Evolutionary conservation across 2,113 vertebrate species (phyloP).

Genomic region (Parus major): DNA sequence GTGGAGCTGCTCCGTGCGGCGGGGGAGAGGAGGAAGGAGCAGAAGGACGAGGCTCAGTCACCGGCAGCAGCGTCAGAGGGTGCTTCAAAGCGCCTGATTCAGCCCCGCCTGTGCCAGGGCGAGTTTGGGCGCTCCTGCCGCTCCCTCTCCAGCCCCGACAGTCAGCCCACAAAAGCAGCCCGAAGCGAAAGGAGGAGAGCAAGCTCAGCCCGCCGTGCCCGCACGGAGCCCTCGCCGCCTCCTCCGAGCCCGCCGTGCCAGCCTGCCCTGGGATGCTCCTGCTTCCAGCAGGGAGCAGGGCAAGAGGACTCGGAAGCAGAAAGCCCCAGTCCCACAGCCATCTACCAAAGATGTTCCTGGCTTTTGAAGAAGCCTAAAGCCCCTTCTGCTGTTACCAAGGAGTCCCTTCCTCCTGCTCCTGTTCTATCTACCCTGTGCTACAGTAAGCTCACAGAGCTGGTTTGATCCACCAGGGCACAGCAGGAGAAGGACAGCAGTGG

Average conservation of each 20-base stretch:
- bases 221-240: accelerated
- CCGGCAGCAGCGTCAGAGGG: background rate
- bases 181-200: accelerated
- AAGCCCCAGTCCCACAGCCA: background rate
- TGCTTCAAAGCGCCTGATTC: background rate
- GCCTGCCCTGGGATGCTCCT: background rate
- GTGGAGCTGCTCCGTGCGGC: accelerated
- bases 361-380: background rate
- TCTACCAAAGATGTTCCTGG: background rate
- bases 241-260: background rate
- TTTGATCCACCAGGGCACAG: background rate
- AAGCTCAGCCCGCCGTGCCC: accelerated
- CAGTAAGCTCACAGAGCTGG: accelerated
- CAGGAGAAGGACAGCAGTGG: no score
- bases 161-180: accelerated
- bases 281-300: background rate
- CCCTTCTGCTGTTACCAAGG: background rate
- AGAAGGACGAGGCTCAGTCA: background rate
- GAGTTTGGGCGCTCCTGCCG: accelerated
- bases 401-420: background rate
- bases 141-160: background rate
- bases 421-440: background rate
- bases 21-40: background rate
- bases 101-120: background rate
- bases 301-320: no score